Percentiles rank a stretch among this genome's conserved stretches.
These are phyloP conservation scores for Plemyria rubiginata DNA, from an alignment of 2,888 invertebrate species.

Conservation along the genomic window DNA sequence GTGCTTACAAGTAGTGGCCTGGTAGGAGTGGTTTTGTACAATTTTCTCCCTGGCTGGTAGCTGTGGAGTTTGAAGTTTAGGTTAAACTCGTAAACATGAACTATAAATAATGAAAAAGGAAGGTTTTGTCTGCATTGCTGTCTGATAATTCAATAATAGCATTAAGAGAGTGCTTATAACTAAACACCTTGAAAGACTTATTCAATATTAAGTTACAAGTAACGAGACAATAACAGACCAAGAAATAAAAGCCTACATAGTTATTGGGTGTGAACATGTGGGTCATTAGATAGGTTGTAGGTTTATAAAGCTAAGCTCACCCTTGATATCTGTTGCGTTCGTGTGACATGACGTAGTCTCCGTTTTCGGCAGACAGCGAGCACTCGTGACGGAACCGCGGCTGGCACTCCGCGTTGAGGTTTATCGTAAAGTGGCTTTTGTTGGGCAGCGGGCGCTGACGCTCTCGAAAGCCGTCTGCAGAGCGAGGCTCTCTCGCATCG, in stretches of 20 bases:
- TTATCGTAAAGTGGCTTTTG: slow-evolving; percentile 75
- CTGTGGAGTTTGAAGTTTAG: slow-evolving; percentile 46
- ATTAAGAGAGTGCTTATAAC: slow-evolving; percentile 12
- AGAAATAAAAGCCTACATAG: background rate
- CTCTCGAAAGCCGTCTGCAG: slow-evolving; percentile 57
- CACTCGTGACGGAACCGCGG: slow-evolving; percentile 72
- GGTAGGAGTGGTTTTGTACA: slow-evolving; percentile 67
- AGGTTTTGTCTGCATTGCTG: background rate
- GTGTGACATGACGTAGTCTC: slow-evolving; percentile 76
- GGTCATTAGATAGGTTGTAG: background rate
- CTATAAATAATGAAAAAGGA: background rate
- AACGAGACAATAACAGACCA: background rate
- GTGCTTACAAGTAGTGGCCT: slow-evolving; percentile 71
- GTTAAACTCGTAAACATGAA: background rate
- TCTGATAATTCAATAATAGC: slow-evolving; percentile 16
- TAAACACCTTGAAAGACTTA: slow-evolving; percentile 1
- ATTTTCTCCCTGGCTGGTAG: slow-evolving; percentile 69
- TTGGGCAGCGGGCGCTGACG: slow-evolving; percentile 62
- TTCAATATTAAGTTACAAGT: background rate
- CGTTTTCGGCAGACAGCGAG: slow-evolving; percentile 72
- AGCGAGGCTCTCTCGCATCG: slow-evolving; percentile 72
- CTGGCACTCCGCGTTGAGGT: slow-evolving; percentile 53
- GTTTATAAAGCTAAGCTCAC: slow-evolving; percentile 53
- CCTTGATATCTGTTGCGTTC: slow-evolving; percentile 65
- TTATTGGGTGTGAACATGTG: background rate